phyloP scores from a whole-genome alignment of 1,140 invertebrate species.

The Diorhabda sublineata region DNA sequence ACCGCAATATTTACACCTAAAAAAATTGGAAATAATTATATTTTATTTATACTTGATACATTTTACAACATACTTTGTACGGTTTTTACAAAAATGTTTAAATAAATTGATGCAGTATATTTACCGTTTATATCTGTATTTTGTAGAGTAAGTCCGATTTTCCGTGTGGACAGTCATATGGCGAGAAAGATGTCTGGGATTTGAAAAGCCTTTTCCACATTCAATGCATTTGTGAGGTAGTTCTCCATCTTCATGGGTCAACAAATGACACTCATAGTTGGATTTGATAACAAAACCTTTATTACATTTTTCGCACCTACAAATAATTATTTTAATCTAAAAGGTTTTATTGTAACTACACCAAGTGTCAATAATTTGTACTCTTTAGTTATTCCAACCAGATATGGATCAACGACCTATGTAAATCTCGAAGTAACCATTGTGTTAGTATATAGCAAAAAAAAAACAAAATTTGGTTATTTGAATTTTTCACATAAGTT shows the following conservation, averaged over 20 bases:
- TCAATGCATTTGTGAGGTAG: slow-evolving; percentile 27
- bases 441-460: no score
- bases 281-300: slow-evolving; percentile 34
- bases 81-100: slow-evolving; percentile 26
- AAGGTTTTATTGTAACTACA: no score
- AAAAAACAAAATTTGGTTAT: no score
- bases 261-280: slow-evolving; percentile 33
- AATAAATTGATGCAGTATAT: slow-evolving; percentile 26
- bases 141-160: slow-evolving; percentile 30
- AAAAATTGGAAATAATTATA: slow-evolving; percentile 18
- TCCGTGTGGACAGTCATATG: slow-evolving; percentile 30
- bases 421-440: no score
- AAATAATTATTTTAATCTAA: no score
- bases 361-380: no score
- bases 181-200: slow-evolving; percentile 30
- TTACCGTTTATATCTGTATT: slow-evolving; percentile 26
- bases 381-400: no score
- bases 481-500: no score
- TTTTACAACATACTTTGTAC: slow-evolving; percentile 20
- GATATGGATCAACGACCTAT: no score
- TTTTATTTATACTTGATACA: slow-evolving; percentile 12
- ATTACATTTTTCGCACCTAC: slow-evolving; percentile 29
- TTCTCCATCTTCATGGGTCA: slow-evolving; percentile 26
- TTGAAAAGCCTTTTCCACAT: slow-evolving; percentile 32
- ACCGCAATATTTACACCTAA: slow-evolving; percentile 26